Conservation (phyloP, 2,888 invertebrate species). For the Orthosia cruda region DNA sequence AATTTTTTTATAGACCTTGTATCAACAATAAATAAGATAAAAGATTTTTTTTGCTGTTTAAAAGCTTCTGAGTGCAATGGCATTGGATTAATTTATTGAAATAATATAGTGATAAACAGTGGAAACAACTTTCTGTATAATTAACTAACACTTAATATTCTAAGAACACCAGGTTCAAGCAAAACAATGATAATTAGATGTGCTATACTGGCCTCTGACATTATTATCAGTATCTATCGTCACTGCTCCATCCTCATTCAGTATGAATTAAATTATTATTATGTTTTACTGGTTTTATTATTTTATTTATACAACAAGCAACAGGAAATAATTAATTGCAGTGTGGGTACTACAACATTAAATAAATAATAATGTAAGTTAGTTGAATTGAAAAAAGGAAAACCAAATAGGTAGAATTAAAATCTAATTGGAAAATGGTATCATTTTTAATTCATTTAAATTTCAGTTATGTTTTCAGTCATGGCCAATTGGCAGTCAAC, state of each 20-base stretch:
- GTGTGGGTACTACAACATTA: constrained; percentile 4
- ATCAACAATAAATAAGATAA: not conserved
- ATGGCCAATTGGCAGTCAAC: constrained; percentile 5
- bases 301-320: not conserved
- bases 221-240: constrained; percentile 59
- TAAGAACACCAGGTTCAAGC: constrained; percentile 55
- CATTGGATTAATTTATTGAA: constrained; percentile 15
- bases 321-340: constrained; percentile 14
- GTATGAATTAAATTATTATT: constrained; percentile 18
- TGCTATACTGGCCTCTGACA: constrained; percentile 69
- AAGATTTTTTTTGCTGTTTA: constrained; percentile 11
- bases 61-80: constrained; percentile 6
- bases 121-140: constrained; percentile 9
- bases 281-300: constrained; percentile 14
- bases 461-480: constrained; percentile 9
- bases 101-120: not conserved
- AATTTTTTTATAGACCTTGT: not conserved
- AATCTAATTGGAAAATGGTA: not conserved
- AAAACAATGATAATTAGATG: constrained; percentile 67
- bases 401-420: not conserved
- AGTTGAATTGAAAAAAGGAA: not conserved
- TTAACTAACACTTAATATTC: constrained; percentile 47
- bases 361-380: not conserved
- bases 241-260: constrained; percentile 45
- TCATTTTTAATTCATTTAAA: constrained; percentile 6